Evolutionary conservation across 2,113 vertebrate genomes (phyloP), one percentile per base, ranked within the genome.

Genomic region (Phalacrocorax pelagicus): DNA sequence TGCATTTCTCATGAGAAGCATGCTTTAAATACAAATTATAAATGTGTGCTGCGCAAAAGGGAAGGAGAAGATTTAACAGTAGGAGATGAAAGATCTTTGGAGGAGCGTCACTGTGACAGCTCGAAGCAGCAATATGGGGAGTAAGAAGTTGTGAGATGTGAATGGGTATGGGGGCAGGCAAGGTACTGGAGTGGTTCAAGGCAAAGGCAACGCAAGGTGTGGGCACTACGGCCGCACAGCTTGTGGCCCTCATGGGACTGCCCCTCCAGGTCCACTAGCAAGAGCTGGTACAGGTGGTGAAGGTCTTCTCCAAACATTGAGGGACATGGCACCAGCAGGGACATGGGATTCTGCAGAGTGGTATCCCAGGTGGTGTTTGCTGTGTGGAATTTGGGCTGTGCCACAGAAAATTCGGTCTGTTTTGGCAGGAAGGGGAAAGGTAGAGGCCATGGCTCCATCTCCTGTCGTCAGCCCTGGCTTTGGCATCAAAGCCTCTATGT

Each of bases 401-500:
- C 47, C 67, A 26, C 30, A 81, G 51, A 67, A 13, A 15, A 14
- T 87, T 91, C 0, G 1, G 30, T 75, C 44, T 47, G 21, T 72
- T 89, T 86, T 80, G 67, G 22, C 46, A 82, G 34, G 38, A 74
- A 10, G 14, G 40, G 4, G 63, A 59, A 89, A 94, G 49, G 52
- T 72, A 87, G 61, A 49, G 27, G 49, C 73, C 27, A 9, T 49
- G 30, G 72, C 54, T 94, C 36, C 21, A 30, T n/a, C 32, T 90
- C 46, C 59, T 67, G 17, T 51, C 2, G 2, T 89, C 83, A 92
- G 10, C 36, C 16, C 40, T 34, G 52, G 36, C 47, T 81, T 91
- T 91, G 83, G 52, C 47, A 82, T 75, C 78, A 89, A 91, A 94
- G 21, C 26, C 49, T 87, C 46, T 57, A 24, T 57, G 70, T 92